A percentile compares a stretch with the other conserved stretches of the same genome.
Evolutionary conservation across 2,888 invertebrate species (phyloP).

Genomic region (Drosophila neotestacea): DNA sequence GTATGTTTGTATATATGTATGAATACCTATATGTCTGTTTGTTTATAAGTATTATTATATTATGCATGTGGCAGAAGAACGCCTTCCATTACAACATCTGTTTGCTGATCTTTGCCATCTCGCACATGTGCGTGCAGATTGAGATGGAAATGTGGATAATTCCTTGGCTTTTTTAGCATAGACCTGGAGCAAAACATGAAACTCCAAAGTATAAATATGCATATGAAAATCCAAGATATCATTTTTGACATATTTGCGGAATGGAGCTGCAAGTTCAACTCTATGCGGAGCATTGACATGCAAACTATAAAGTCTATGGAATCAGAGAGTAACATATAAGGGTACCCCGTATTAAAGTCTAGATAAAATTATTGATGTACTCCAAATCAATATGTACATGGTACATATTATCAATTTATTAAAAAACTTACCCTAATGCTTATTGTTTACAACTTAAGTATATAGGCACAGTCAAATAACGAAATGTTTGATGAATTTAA

Average conservation of each 20-base stretch:
- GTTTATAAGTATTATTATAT: conserved; percentile 19
- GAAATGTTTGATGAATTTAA: not conserved
- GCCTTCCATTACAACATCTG: conserved; percentile 67
- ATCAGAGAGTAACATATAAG: not conserved
- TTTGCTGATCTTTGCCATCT: conserved; percentile 56
- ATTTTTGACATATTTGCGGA: conserved; percentile 55
- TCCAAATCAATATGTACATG: conserved; percentile 14
- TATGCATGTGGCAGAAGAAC: conserved; percentile 57
- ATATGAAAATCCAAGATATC: conserved; percentile 48
- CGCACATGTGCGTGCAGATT: conserved; percentile 65
- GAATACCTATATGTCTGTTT: conserved; percentile 16
- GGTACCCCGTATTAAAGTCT: not conserved
- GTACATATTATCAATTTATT: conserved; percentile 25
- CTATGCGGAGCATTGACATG: conserved; percentile 50
- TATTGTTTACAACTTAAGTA: conserved; percentile 3
- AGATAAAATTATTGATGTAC: not conserved
- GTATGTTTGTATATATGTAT: conserved; percentile 13
- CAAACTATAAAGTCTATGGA: not conserved
- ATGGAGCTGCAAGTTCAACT: conserved; percentile 18
- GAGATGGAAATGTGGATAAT: conserved; percentile 48
- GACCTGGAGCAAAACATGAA: conserved; percentile 34
- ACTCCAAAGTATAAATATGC: conserved; percentile 43
- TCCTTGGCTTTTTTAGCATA: conserved; percentile 46
- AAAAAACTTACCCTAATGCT: not conserved
- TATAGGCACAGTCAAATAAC: conserved; percentile 4